Base-by-base conservation (phyloP, 2,888 invertebrate genomes). In the Cheilosia urbana region DNA sequence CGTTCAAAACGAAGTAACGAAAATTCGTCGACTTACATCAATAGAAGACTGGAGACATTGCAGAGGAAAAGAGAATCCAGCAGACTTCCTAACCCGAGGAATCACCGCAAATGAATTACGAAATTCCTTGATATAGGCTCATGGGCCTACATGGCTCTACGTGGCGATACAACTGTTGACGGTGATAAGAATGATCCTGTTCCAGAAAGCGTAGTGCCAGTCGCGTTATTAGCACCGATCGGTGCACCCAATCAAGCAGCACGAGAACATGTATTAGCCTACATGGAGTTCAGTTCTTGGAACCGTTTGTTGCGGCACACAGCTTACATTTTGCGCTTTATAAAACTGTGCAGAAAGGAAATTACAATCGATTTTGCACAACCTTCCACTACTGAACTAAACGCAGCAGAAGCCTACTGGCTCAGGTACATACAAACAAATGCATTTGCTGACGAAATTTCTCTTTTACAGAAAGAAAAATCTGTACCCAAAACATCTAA, bases 401-500 rank as follows among this genome's bases (percentile, higher is more conserved):
- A 40, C 17, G 57, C n/a, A 6, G 69, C 63, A 15, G 63, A 78
- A 57, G 6, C 17, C 19, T 63, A 71, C 51, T 76, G 66, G 65
- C 49, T 66, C 24, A 75, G 57, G 57, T 75, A 58, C 24, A 49
- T 60, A 45, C 68, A 68, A 60, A 24, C 1, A 5, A 21, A 7
- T 21, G 19, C 15, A 17, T 76, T 78, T 69, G 6, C 69, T 66
- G 65, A 58, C 30, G 79, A 79, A 51, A 42, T 68, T 42, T 11
- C 45, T 63, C 37, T 63, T 49, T 79, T 79, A n/a, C 65, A 72
- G 53, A 42, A 66, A 19, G 21, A 19, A 9, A 49, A 15, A 17
- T 3, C 37, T 47, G 2, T 63, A 42, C 7, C 27, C 17, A 60
- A 55, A 57, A 15, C 65, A 24, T 75, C 75, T 0, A 55, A 63